Conservation (phyloP, 2,797 vertebrate species). For the Jordanella pulchra region DNA sequence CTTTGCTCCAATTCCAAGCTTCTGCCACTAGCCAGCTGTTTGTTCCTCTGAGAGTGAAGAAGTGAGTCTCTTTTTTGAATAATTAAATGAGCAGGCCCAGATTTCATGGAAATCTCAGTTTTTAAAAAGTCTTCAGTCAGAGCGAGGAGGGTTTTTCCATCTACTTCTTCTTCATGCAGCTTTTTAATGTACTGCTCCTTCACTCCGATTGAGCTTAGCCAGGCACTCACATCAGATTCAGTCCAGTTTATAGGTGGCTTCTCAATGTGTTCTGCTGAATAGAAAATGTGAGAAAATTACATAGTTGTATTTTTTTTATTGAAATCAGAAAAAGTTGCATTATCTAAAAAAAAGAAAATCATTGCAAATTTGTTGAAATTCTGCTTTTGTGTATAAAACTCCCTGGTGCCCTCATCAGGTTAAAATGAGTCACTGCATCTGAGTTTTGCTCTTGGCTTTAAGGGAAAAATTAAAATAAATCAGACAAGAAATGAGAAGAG, state of each 20-base stretch:
- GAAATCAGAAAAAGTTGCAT: background rate
- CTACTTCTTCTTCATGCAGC: constrained; percentile 78
- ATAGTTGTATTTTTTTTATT: background rate
- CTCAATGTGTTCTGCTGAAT: constrained; percentile 39
- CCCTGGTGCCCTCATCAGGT: too few relatives aligned
- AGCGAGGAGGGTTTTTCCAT: constrained; percentile 70
- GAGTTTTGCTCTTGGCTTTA: too few relatives aligned
- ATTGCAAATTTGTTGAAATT: too few relatives aligned
- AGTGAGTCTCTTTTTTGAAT: constrained; percentile 77
- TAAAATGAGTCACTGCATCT: too few relatives aligned
- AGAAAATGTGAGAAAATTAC: constrained; percentile 1
- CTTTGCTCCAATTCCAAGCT: constrained; percentile 21
- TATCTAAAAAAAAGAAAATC: too few relatives aligned
- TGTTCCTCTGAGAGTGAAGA: constrained; percentile 32
- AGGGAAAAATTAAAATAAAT: background rate
- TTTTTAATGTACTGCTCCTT: constrained; percentile 78
- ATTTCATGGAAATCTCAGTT: constrained; percentile 77
- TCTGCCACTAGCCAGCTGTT: constrained; percentile 4
- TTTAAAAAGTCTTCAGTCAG: constrained; percentile 77
- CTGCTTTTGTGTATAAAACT: too few relatives aligned
- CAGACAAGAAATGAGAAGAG: background rate
- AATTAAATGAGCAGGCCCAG: constrained; percentile 79
- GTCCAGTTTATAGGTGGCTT: constrained; percentile 74
- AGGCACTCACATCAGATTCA: constrained; percentile 78
- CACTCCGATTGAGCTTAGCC: constrained; percentile 79